phyloP scores from a whole-genome alignment of 2,113 vertebrate species.

The Motacilla tschutschensis region DNA sequence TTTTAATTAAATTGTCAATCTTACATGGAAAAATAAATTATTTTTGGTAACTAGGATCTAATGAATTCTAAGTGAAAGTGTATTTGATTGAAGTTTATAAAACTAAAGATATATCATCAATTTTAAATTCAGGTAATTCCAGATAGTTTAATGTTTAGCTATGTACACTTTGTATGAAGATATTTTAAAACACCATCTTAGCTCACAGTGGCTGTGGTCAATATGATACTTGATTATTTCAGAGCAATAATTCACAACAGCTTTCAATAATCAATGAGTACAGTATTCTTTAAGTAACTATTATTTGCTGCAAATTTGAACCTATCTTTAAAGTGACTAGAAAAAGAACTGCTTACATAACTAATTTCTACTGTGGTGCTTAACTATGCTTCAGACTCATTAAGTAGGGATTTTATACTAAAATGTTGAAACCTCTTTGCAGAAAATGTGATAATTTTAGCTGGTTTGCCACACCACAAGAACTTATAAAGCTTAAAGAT shows the following conservation, averaged over 20 bases:
- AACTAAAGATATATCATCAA: not conserved
- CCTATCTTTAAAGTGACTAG: not conserved
- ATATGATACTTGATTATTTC: not conserved
- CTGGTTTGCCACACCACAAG: not conserved
- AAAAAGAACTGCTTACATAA: not conserved
- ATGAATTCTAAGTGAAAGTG: not conserved
- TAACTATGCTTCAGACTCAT: conserved; percentile 12
- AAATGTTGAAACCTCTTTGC: not conserved
- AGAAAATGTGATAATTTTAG: conserved; percentile 14
- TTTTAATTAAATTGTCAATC: conserved; percentile 24
- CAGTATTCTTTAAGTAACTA: not conserved
- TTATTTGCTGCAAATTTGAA: not conserved
- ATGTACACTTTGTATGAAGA: not conserved
- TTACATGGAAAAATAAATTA: not conserved
- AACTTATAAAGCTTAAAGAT: conserved; percentile 59
- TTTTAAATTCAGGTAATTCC: not conserved
- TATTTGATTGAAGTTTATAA: not conserved
- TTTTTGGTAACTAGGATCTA: not conserved
- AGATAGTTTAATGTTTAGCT: not conserved
- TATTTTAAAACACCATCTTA: not conserved
- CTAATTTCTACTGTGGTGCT: not conserved
- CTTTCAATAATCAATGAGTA: not conserved
- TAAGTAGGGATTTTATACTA: conserved; percentile 21
- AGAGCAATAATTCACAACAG: not conserved
- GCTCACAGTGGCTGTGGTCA: not conserved